Conservation (phyloP, 2,888 invertebrate genomes). For the Ophion ventricosus region DNA sequence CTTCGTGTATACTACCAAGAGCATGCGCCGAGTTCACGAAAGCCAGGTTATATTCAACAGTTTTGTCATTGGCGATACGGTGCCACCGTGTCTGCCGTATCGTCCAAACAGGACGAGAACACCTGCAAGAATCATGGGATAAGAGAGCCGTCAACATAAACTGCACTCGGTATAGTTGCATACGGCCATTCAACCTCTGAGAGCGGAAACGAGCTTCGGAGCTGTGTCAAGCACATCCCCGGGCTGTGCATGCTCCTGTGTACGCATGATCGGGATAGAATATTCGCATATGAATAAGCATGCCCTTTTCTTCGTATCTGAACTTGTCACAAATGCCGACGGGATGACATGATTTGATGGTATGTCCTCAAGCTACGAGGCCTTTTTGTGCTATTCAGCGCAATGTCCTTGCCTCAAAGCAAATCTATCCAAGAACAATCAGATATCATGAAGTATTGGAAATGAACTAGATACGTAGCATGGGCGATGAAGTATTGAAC, state of each 20-base stretch:
- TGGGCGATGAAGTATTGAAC: not conserved
- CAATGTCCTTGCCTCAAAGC: not conserved
- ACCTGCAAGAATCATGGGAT: conserved; percentile 19
- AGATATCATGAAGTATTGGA: too few species aligned
- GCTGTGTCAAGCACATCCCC: conserved; percentile 11
- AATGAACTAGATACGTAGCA: not conserved
- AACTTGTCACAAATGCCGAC: conserved; percentile 16
- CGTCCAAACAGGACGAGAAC: conserved; percentile 18
- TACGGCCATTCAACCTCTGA: conserved; percentile 40
- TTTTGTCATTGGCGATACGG: conserved; percentile 24
- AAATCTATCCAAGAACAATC: too few species aligned
- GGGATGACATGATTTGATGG: conserved; percentile 2
- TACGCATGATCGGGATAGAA: conserved; percentile 25
- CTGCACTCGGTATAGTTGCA: conserved; percentile 13
- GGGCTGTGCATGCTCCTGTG: conserved; percentile 21
- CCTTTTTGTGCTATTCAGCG: not conserved
- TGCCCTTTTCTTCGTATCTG: not conserved
- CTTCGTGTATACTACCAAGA: conserved; percentile 7
- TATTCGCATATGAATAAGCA: not conserved
- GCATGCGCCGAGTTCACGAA: not conserved
- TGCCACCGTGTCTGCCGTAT: not conserved
- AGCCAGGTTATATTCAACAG: not conserved
- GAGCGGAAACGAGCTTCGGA: conserved; percentile 46
- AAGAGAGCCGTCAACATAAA: conserved; percentile 30
- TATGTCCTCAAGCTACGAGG: not conserved